A percentile compares a stretch with the other conserved stretches of the same genome.
These are phyloP conservation scores for Beroe forskalii DNA, from an alignment of 37 sponge, comb jelly and placozoan genomes.

Conservation along the genomic window DNA sequence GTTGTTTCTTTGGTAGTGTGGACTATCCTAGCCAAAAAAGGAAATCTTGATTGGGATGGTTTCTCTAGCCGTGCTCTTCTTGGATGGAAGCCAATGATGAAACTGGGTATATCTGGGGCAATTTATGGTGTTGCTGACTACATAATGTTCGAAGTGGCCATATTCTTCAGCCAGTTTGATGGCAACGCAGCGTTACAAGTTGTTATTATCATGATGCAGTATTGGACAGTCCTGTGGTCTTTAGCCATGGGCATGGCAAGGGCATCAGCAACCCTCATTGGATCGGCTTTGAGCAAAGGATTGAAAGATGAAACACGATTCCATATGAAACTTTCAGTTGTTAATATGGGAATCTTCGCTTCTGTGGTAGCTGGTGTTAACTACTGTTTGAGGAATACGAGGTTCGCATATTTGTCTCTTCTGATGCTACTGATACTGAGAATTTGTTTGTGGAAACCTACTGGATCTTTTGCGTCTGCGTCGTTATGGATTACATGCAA, in stretches of 20 bases:
- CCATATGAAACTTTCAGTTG: neutral
- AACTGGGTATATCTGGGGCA: neutral
- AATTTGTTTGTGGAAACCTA: neutral
- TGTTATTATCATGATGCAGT: neutral
- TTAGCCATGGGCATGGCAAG: neutral
- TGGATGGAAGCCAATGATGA: conserved; percentile 9
- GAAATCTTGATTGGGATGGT: neutral
- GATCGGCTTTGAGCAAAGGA: neutral
- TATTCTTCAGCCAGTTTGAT: neutral
- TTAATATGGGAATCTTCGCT: neutral
- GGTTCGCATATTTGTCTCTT: neutral
- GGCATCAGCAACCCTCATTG: neutral
- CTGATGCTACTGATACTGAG: neutral
- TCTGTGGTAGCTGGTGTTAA: neutral
- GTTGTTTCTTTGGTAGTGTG: neutral
- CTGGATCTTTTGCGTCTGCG: neutral
- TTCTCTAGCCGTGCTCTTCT: neutral
- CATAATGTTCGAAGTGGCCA: neutral
- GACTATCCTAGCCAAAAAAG: too few species aligned
- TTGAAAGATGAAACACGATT: neutral
- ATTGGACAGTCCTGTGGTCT: neutral
- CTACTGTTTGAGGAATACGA: neutral
- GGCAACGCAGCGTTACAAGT: neutral
- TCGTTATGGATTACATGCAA: neutral
- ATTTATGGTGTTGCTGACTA: neutral